A percentile compares a stretch with the other conserved stretches of the same genome.
Conservation (phyloP, 2,888 invertebrate species). For the Meloe dianella region DNA sequence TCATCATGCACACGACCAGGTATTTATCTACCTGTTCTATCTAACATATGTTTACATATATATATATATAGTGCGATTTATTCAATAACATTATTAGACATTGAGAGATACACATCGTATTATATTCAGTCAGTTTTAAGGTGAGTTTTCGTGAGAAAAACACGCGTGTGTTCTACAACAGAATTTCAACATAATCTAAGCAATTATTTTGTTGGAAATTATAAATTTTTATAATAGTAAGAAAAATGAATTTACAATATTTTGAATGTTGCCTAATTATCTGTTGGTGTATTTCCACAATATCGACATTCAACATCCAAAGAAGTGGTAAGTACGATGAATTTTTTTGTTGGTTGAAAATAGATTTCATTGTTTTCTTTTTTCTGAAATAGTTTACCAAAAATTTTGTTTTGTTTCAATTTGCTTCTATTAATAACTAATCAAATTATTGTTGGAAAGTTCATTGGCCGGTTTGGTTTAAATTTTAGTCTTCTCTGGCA, state of each 20-base stretch:
- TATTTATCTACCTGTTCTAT: background rate
- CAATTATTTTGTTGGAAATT: too few relatives aligned
- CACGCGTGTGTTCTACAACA: background rate
- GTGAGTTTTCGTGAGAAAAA: background rate
- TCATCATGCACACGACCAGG: background rate
- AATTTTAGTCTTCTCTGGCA: background rate
- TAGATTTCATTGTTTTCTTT: background rate
- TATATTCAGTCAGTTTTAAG: background rate
- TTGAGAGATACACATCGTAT: slow-evolving; percentile 4
- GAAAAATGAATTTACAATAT: background rate
- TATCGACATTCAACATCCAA: background rate
- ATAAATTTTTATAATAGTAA: background rate
- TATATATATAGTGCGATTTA: background rate
- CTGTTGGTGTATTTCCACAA: background rate
- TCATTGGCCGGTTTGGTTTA: background rate
- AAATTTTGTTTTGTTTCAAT: too few relatives aligned
- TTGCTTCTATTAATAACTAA: background rate
- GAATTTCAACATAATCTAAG: background rate
- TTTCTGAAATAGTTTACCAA: background rate
- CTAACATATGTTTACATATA: background rate
- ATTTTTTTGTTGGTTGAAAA: background rate
- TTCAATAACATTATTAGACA: background rate
- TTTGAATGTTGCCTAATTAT: background rate
- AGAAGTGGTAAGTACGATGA: background rate
- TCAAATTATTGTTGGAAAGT: background rate